These are phyloP conservation scores for Ophion slaviceki DNA, from an alignment of 2,888 invertebrate genomes.

Conservation along the genomic window DNA sequence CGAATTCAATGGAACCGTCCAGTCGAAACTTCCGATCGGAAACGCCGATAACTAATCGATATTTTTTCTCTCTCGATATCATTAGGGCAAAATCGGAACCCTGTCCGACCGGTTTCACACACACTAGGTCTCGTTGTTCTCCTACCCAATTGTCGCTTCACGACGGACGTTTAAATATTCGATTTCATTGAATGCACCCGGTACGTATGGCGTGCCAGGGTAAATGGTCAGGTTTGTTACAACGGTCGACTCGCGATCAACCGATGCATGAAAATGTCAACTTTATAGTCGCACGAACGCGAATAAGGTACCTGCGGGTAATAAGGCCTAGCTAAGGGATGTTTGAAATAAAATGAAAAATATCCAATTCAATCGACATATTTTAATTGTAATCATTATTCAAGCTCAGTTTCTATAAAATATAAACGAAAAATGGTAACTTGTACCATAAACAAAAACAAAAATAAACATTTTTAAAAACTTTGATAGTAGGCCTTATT, in stretches of 20 bases:
- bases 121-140: neutral
- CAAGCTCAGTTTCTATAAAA: too few species aligned
- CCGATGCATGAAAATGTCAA: constrained; percentile 46
- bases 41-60: constrained; percentile 54
- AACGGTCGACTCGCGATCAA: constrained; percentile 42
- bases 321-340: too few species aligned
- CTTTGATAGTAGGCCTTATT: too few species aligned
- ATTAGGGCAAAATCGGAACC: neutral
- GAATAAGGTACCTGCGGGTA: too few species aligned
- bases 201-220: constrained; percentile 34
- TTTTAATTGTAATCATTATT: too few species aligned
- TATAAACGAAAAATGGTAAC: too few species aligned
- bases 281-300: constrained; percentile 4
- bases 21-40: constrained; percentile 53
- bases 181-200: constrained; percentile 63
- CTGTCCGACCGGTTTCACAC: neutral
- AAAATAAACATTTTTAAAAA: too few species aligned
- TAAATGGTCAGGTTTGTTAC: constrained; percentile 20
- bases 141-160: constrained; percentile 12
- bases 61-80: constrained; percentile 40
- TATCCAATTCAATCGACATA: too few species aligned
- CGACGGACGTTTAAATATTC: constrained; percentile 62
- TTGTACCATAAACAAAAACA: too few species aligned
- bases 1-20: constrained; percentile 11
- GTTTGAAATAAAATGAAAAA: too few species aligned